Base-by-base conservation (phyloP, 2,888 invertebrate species). In the Choreutis nemorana region DNA sequence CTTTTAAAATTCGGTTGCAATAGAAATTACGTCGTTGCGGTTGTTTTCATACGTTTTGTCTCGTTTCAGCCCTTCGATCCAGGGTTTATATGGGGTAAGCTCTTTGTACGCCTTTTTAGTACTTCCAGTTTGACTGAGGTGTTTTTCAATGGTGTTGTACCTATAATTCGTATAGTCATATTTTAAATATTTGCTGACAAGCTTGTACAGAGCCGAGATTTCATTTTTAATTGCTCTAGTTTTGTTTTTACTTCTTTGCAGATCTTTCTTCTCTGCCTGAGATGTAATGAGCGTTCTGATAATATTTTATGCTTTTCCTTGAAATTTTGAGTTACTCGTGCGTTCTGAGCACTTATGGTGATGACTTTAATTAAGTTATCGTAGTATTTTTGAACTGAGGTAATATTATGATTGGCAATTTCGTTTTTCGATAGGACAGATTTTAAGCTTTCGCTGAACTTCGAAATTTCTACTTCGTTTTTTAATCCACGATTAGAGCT, bases 71-170 rank as follows among this genome's bases (percentile, higher is more conserved):
- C 14, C 27, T 4, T 27, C 27, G 8, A 14, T 27, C 27, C 27
- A 27, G 15, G 27, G 4, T 15, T 27, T 27, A 27, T 27, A 3
- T 14, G 18, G 3, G 8, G 8, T 27, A n/a, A 27, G 9, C 9
- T 27, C n/a, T 27, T 27, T 27, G 16, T 27, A 27, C 3, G 25
- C 25, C 8, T 27, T 15, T 27, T 27, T 27, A 15, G 27, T 27
- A 14, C 27, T 15, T 27, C 27, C 16, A 9, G 27, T 15, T 27
- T 15, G 14, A 8, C 4, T 15, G 4, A 27, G 6, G n/a, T 27
- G 11, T 15, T 27, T 14, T 18, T 27, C 15, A 6, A 27, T 8
- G 9, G 16, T 27, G 5, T 18, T 27, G 4, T 9, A 15, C 15
- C 15, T 14, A 15, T 15, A 10, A 8, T n/a, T 27, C n/a, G 27